These are phyloP conservation scores for Porites divaricata DNA, from an alignment of 92 coral and sea anemone genomes.

Conservation along the genomic window DNA sequence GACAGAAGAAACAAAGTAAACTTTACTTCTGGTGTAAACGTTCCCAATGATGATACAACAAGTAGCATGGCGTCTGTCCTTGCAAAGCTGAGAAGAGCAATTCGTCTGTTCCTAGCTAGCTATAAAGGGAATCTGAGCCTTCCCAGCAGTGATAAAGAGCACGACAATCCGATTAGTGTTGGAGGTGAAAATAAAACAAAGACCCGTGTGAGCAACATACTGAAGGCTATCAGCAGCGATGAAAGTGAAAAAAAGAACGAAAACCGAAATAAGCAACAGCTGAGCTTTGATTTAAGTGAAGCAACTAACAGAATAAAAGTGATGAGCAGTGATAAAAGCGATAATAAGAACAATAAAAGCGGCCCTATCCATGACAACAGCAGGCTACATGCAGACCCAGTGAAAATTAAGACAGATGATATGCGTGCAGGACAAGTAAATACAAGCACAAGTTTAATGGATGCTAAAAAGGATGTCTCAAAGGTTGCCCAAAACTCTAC, in stretches of 20 bases:
- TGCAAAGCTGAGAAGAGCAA: constrained; percentile 8
- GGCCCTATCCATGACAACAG: not conserved
- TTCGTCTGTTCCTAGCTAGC: not conserved
- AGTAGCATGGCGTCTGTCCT: constrained; percentile 13
- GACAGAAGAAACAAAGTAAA: constrained; percentile 1
- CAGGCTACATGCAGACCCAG: not conserved
- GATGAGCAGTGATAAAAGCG: constrained; percentile 17
- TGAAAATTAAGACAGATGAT: not conserved
- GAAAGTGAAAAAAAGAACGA: not conserved
- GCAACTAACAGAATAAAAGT: constrained; percentile 1
- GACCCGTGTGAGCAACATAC: not conserved
- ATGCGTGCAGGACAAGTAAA: not conserved
- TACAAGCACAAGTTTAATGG: not conserved
- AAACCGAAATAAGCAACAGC: not conserved
- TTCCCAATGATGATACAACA: constrained; percentile 7
- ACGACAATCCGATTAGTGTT: too few relatives aligned
- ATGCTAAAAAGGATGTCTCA: not conserved
- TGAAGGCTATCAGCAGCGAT: constrained; percentile 23
- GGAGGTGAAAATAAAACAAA: not conserved
- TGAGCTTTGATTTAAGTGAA: not conserved
- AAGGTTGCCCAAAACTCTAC: not conserved
- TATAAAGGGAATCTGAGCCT: not conserved
- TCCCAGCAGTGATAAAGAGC: not conserved
- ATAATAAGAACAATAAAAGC: not conserved
- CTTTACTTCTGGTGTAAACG: not conserved